Evolutionary conservation across 2,797 vertebrate genomes (phyloP).

Genomic region (Phalanger gymnotis): DNA sequence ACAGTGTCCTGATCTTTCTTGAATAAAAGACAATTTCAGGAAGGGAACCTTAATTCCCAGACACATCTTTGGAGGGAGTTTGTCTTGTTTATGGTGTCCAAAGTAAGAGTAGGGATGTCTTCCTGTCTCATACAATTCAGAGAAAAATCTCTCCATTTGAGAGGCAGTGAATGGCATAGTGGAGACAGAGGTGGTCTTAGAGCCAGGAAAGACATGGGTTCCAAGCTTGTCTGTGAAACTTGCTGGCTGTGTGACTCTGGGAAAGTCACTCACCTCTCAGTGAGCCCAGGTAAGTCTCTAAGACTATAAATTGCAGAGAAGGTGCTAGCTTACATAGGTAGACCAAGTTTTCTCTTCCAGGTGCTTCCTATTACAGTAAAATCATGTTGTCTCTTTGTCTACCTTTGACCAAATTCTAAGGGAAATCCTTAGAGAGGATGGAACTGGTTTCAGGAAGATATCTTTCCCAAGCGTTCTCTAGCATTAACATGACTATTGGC

Average conservation of each 20-base stretch:
- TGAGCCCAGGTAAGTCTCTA: not conserved
- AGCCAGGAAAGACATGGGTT: not conserved
- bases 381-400: not conserved
- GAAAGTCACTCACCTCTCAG: not conserved
- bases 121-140: not conserved
- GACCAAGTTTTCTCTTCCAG: not conserved
- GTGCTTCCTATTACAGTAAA: not conserved
- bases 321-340: not conserved
- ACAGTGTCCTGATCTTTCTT: not conserved
- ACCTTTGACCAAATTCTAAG: not conserved
- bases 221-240: not conserved
- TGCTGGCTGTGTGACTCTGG: not conserved
- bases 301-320: not conserved
- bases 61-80: not conserved
- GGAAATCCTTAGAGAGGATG: not conserved
- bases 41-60: too few species aligned
- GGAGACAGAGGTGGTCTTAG: not conserved
- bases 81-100: not conserved
- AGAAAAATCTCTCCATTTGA: not conserved
- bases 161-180: not conserved
- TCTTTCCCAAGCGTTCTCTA: not conserved
- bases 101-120: not conserved
- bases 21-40: not conserved
- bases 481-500: not conserved
- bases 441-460: not conserved